These are phyloP conservation scores for Oegoconia quadripuncta DNA, from an alignment of 2,888 invertebrate species.

Conservation along the genomic window DNA sequence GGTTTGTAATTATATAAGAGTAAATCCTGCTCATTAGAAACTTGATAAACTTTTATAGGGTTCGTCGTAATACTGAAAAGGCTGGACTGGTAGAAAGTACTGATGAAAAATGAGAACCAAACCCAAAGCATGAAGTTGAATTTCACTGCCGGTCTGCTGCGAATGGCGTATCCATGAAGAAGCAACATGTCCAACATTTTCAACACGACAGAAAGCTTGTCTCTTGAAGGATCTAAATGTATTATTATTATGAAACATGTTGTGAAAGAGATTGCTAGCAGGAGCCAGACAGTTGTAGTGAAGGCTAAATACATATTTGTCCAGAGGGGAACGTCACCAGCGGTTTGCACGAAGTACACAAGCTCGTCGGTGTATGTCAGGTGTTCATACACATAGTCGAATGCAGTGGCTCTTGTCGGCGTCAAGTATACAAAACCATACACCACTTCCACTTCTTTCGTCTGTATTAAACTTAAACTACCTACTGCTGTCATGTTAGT, in stretches of 20 bases:
- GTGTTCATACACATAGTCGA: slow-evolving; percentile 29
- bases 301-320: slow-evolving; percentile 32
- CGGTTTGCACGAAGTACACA: slow-evolving; percentile 26
- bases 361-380: slow-evolving; percentile 27
- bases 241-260: slow-evolving; percentile 29
- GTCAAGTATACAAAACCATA: slow-evolving; percentile 30
- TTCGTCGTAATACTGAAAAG: slow-evolving; percentile 33
- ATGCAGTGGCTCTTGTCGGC: slow-evolving; percentile 24
- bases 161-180: slow-evolving; percentile 24
- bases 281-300: slow-evolving; percentile 26
- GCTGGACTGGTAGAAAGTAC: slow-evolving; percentile 29
- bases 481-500: slow-evolving; percentile 35
- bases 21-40: slow-evolving; percentile 32
- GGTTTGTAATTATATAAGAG: slow-evolving; percentile 30
- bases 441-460: slow-evolving; percentile 25
- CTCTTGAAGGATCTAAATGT: slow-evolving; percentile 18
- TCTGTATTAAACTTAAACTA: slow-evolving; percentile 24
- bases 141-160: slow-evolving; percentile 16
- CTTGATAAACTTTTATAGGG: slow-evolving; percentile 37
- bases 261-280: slow-evolving; percentile 24
- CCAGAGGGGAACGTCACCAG: slow-evolving; percentile 23
- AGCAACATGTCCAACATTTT: slow-evolving; percentile 31
- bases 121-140: slow-evolving; percentile 39
- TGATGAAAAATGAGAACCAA: slow-evolving; percentile 36
- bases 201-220: slow-evolving; percentile 24